Percentiles rank a stretch among this genome's conserved stretches.
phyloP scores from a whole-genome alignment of 1,140 invertebrate genomes.

The Anagrus nilaparvatae region DNA sequence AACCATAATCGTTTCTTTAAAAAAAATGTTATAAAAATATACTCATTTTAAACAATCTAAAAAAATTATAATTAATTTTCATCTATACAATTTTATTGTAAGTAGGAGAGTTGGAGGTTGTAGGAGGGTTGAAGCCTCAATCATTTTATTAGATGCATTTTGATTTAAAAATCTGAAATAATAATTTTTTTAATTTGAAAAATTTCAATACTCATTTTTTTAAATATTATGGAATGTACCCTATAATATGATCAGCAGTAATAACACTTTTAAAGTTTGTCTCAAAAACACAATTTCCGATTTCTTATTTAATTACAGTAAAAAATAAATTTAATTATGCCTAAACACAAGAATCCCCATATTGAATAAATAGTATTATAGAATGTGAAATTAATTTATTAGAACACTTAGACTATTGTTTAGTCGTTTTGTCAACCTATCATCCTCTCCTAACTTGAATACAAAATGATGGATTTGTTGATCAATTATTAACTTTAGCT shows the following conservation, averaged over 20 bases:
- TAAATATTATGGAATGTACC: constrained; percentile 51
- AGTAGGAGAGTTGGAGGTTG: constrained; percentile 67
- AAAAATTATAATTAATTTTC: constrained; percentile 45
- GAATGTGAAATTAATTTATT: constrained; percentile 99
- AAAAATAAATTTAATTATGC: constrained; percentile 97
- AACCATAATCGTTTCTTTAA: constrained; percentile 71
- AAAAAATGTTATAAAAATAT: constrained; percentile 11
- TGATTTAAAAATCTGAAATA: constrained; percentile 44
- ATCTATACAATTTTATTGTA: constrained; percentile 81
- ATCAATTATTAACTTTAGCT: constrained; percentile 77
- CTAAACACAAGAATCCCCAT: constrained; percentile 91
- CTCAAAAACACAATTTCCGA: no score
- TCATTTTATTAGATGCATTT: constrained; percentile 56
- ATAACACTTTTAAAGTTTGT: constrained; percentile 90
- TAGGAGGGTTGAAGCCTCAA: no score
- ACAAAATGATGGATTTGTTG: constrained; percentile 85
- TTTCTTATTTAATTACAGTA: constrained; percentile 55
- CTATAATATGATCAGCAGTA: constrained; percentile 89
- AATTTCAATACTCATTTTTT: constrained; percentile 1
- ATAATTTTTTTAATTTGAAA: constrained; percentile 4
- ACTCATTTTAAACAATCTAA: not conserved
- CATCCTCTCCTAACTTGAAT: constrained; percentile 82
- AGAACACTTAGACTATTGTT: constrained; percentile 97
- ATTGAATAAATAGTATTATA: constrained; percentile 89
- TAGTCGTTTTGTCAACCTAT: constrained; percentile 97